Percentiles rank a stretch among this genome's conserved stretches.
These are phyloP conservation scores for Caenorhabditis sp. DNA, from an alignment of 2,888 invertebrate genomes.

Conservation along the genomic window DNA sequence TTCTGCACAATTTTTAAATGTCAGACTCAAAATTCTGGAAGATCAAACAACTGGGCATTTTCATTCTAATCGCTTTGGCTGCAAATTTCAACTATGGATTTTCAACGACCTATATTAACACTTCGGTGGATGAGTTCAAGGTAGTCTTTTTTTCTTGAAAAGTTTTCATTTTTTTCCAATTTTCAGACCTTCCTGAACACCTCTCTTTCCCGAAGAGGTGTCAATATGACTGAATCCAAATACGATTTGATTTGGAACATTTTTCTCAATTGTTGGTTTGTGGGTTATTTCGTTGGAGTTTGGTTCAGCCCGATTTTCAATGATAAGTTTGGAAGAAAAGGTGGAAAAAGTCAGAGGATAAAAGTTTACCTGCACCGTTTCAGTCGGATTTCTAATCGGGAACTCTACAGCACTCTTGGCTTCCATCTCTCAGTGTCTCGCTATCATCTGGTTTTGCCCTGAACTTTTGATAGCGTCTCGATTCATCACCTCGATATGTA, in stretches of 20 bases:
- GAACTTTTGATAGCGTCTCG: conserved; percentile 73
- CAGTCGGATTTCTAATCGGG: conserved; percentile 75
- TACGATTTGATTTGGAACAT: conserved; percentile 76
- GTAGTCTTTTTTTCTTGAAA: conserved; percentile 20
- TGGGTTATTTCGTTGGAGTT: conserved; percentile 77
- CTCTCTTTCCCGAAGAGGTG: conserved; percentile 56
- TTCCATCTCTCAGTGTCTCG: conserved; percentile 67
- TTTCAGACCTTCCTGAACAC: conserved; percentile 64
- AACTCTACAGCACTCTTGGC: conserved; percentile 69
- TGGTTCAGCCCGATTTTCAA: conserved; percentile 77
- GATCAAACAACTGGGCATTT: conserved; percentile 60
- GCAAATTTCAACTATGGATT: conserved; percentile 80
- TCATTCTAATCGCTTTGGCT: conserved; percentile 67
- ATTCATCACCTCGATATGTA: conserved; percentile 74
- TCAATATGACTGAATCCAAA: conserved; percentile 63
- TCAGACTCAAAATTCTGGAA: conserved; percentile 18
- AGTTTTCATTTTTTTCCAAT: background rate
- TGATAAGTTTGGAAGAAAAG: conserved; percentile 77
- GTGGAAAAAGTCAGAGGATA: too few species aligned
- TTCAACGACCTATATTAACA: conserved; percentile 77
- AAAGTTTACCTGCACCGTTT: too few species aligned
- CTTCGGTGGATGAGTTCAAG: conserved; percentile 76
- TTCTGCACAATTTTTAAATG: conserved; percentile 7
- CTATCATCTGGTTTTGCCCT: conserved; percentile 68
- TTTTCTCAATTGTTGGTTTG: conserved; percentile 78